These are phyloP conservation scores for Habropoda laboriosa DNA, from an alignment of 1,140 invertebrate species.

Conservation along the genomic window DNA sequence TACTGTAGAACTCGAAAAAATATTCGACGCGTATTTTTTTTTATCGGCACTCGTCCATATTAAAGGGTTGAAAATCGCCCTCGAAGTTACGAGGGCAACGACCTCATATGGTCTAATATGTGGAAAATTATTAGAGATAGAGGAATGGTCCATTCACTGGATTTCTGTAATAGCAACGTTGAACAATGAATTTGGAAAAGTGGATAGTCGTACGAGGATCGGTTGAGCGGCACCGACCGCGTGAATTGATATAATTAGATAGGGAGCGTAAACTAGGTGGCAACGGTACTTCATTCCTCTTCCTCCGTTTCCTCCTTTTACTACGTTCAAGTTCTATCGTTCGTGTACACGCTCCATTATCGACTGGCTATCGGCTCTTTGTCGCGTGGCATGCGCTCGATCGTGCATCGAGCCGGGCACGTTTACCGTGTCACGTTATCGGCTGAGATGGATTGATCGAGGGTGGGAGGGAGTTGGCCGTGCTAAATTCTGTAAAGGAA, in stretches of 20 bases:
- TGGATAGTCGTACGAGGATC: too few relatives aligned
- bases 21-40: too few relatives aligned
- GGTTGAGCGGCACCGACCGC: slow-evolving; percentile 53
- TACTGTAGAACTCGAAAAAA: too few relatives aligned
- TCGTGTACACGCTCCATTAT: neutral
- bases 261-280: slow-evolving; percentile 14
- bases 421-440: slow-evolving; percentile 8
- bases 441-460: neutral
- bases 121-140: too few relatives aligned
- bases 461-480: neutral
- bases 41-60: too few relatives aligned
- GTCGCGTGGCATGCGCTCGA: neutral
- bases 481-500: slow-evolving; percentile 23
- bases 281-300: neutral
- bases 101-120: too few relatives aligned
- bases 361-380: neutral
- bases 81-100: too few relatives aligned
- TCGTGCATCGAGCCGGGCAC: neutral
- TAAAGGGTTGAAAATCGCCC: too few relatives aligned
- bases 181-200: too few relatives aligned
- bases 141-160: too few relatives aligned
- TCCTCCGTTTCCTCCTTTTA: neutral
- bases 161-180: too few relatives aligned
- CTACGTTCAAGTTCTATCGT: too few relatives aligned
- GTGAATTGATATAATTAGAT: slow-evolving; percentile 59